Evolutionary conservation across 2,888 invertebrate species (phyloP).

Genomic region (Aleiodes testaceus): DNA sequence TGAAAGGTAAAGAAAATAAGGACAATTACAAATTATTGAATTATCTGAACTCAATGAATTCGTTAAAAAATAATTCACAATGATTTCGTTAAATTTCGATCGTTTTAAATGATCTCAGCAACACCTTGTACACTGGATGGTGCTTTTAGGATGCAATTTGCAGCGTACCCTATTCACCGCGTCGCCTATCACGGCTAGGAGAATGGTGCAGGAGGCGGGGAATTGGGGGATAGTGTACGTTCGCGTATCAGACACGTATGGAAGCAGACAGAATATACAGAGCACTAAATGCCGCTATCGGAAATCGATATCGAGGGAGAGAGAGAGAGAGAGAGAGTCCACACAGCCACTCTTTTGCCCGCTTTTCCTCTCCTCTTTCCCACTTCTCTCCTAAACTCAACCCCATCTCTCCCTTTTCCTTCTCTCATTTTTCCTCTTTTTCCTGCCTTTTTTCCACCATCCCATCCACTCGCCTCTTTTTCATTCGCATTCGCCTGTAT

Average conservation of each 20-base stretch:
- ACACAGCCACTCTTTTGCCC: slow-evolving; percentile 61
- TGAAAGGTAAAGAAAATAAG: not conserved
- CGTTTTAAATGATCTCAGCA: slow-evolving; percentile 39
- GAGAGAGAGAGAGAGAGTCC: slow-evolving; percentile 55
- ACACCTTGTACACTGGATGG: slow-evolving; percentile 51
- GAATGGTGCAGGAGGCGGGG: no score
- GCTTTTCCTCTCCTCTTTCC: slow-evolving; percentile 49
- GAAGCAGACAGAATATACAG: slow-evolving; percentile 68
- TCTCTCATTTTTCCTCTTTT: slow-evolving; percentile 2
- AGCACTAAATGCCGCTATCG: slow-evolving; percentile 70
- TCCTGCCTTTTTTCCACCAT: not conserved
- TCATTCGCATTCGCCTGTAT: slow-evolving; percentile 42
- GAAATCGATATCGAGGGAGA: slow-evolving; percentile 70
- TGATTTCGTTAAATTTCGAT: no score
- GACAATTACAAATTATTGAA: no score
- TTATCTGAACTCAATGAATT: no score
- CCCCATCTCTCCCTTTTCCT: slow-evolving; percentile 47
- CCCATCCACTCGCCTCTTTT: slow-evolving; percentile 1
- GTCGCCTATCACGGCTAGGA: slow-evolving; percentile 44
- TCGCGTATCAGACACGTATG: slow-evolving; percentile 65
- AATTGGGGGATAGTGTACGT: slow-evolving; percentile 37
- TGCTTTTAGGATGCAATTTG: slow-evolving; percentile 59
- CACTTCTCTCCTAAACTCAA: slow-evolving; percentile 39
- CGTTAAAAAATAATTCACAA: no score
- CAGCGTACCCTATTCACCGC: slow-evolving; percentile 50